These are phyloP conservation scores for Gymnodraco acuticeps DNA, from an alignment of 2,797 vertebrate genomes.

Conservation along the genomic window DNA sequence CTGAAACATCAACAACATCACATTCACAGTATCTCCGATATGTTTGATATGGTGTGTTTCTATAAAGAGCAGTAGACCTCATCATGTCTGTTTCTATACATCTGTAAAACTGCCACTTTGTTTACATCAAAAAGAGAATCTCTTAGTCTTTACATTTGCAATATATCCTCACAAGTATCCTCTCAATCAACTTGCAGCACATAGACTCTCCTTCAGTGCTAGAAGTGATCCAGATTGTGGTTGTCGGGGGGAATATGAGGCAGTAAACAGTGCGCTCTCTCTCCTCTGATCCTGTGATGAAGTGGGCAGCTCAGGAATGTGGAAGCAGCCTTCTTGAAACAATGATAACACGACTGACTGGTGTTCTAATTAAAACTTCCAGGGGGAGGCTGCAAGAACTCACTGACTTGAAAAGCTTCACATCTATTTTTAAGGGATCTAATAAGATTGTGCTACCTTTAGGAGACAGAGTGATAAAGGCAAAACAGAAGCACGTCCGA, in stretches of 20 bases:
- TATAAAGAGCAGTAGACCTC: background rate
- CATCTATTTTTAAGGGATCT: conserved; percentile 81
- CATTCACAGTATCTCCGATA: background rate
- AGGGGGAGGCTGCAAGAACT: conserved; percentile 76
- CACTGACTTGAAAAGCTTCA: conserved; percentile 72
- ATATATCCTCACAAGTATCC: conserved; percentile 4
- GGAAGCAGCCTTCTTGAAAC: conserved; percentile 78
- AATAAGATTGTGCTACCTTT: conserved; percentile 76
- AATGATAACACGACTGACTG: conserved; percentile 80
- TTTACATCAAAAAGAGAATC: conserved; percentile 3
- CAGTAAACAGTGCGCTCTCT: conserved; percentile 38
- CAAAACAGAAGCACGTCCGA: conserved; percentile 38
- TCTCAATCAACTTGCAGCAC: background rate
- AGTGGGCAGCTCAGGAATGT: conserved; percentile 83
- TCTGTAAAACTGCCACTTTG: background rate
- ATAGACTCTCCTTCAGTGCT: background rate
- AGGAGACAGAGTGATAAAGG: conserved; percentile 65
- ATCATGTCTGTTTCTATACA: background rate
- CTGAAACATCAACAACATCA: background rate
- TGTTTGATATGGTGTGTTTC: background rate
- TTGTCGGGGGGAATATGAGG: conserved; percentile 35
- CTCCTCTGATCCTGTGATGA: conserved; percentile 76
- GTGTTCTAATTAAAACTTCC: conserved; percentile 85
- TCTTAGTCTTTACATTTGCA: conserved; percentile 7
- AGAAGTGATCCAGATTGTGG: conserved; percentile 14